Conservation (phyloP, 2,113 vertebrate species). For the Carassius auratus region DNA sequence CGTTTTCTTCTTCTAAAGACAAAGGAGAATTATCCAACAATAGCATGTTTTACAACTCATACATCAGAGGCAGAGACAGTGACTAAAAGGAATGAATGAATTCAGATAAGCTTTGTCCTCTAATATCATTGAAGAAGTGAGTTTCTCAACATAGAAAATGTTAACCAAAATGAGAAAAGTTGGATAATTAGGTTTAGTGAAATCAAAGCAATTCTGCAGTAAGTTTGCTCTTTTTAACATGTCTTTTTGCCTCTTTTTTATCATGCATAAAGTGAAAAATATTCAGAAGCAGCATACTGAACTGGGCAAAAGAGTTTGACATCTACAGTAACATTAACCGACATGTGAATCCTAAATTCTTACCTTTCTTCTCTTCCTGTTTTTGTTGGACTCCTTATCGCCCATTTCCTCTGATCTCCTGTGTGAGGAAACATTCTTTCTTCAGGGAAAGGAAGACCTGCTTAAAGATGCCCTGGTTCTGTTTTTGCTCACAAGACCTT, state of each 20-base stretch:
- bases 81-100: not conserved
- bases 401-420: slow-evolving; percentile 15
- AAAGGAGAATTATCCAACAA: not conserved
- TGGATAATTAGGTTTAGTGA: not conserved
- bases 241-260: not conserved
- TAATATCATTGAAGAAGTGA: not conserved
- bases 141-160: not conserved
- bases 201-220: not conserved
- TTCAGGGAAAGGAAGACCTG: slow-evolving; percentile 38
- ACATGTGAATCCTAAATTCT: not conserved
- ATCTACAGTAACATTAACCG: not conserved
- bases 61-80: not conserved
- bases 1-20: slow-evolving; percentile 84
- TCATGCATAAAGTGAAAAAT: not conserved
- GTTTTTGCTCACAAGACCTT: slow-evolving; percentile 24
- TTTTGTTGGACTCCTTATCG: slow-evolving; percentile 24
- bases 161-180: not conserved
- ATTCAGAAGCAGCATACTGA: not conserved
- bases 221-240: not conserved
- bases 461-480: slow-evolving; percentile 1
- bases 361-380: slow-evolving; percentile 53
- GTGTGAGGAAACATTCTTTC: slow-evolving; percentile 39
- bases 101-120: not conserved
- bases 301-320: not conserved
- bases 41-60: not conserved